Conservation (phyloP, 2,888 invertebrate genomes). For the Clunio marinus region DNA sequence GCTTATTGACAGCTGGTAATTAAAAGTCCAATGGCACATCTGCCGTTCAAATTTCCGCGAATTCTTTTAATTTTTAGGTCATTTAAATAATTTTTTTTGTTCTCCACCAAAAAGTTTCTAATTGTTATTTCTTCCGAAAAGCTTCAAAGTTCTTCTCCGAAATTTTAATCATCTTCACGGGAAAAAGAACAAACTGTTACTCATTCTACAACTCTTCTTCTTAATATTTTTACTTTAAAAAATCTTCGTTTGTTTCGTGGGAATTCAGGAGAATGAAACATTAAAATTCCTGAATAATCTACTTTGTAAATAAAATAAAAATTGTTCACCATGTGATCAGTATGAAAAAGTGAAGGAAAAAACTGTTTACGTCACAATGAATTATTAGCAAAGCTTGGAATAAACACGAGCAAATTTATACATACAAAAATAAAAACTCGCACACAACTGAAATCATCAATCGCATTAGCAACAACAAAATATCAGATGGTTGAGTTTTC, state of each 20-base stretch:
- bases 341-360: not conserved
- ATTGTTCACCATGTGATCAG: conserved; percentile 8
- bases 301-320: too few relatives aligned
- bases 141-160: too few relatives aligned
- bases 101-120: too few relatives aligned
- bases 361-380: conserved; percentile 17
- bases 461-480: not conserved
- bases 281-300: too few relatives aligned
- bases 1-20: not conserved
- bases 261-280: too few relatives aligned
- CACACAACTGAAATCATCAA: not conserved
- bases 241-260: too few relatives aligned
- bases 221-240: too few relatives aligned
- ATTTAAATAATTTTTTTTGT: not conserved
- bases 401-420: not conserved
- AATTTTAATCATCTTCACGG: too few relatives aligned
- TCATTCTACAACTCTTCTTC: too few relatives aligned
- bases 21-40: conserved; percentile 29
- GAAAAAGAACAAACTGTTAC: too few relatives aligned
- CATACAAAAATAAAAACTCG: not conserved
- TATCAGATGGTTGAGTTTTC: conserved; percentile 12
- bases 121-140: too few relatives aligned
- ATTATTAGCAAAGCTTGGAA: conserved; percentile 14
- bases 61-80: conserved; percentile 19
- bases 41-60: conserved; percentile 24